Conservation (phyloP, 2,888 invertebrate genomes). For the Nesidiocoris tenuis region DNA sequence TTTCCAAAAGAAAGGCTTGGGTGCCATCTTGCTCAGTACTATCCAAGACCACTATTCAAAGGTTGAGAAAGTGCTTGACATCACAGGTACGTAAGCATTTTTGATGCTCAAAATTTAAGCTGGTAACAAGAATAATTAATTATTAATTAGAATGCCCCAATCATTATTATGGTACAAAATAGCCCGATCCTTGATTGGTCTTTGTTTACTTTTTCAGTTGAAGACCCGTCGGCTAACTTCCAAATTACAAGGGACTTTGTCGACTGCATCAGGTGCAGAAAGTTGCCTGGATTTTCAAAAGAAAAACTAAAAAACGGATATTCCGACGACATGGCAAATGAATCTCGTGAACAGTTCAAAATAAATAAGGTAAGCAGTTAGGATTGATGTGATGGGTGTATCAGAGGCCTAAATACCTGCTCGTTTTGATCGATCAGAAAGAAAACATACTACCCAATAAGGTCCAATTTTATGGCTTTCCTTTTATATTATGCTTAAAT, state of each 20-base stretch:
- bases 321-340: conserved; percentile 70
- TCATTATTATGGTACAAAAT: too few relatives aligned
- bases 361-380: conserved; percentile 63
- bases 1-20: conserved; percentile 81
- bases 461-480: too few relatives aligned
- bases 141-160: too few relatives aligned
- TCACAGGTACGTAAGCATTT: conserved; percentile 22
- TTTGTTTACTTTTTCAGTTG: conserved; percentile 66
- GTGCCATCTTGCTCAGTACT: conserved; percentile 70
- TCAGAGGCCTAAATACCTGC: too few relatives aligned
- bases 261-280: conserved; percentile 72
- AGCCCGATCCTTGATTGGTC: too few relatives aligned
- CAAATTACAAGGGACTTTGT: conserved; percentile 87
- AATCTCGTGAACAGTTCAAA: conserved; percentile 71
- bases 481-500: too few relatives aligned
- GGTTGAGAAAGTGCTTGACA: conserved; percentile 15
- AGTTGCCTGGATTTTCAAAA: conserved; percentile 67
- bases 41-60: conserved; percentile 61
- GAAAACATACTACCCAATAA: too few relatives aligned
- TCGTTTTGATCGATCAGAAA: too few relatives aligned
- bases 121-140: too few relatives aligned
- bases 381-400: too few relatives aligned
- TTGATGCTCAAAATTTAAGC: too few relatives aligned
- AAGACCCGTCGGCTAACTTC: conserved; percentile 91
- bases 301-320: conserved; percentile 71